Conservation (phyloP, 1,140 invertebrate species). For the Aphaenogaster floridana region DNA sequence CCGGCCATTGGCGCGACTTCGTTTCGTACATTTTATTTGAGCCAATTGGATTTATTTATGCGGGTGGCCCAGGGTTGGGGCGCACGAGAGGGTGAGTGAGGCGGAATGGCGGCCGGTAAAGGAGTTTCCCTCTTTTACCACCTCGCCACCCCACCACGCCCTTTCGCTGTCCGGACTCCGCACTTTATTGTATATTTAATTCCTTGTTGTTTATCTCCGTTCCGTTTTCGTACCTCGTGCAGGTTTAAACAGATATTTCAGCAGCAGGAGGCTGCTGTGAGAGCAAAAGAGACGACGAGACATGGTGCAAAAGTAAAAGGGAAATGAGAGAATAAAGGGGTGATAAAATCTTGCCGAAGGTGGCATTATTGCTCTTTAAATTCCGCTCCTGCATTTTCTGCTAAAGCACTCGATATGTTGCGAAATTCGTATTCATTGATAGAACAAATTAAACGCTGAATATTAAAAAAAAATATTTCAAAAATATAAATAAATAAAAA, state of each 20-base stretch:
- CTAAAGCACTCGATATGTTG: neutral
- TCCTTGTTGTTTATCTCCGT: constrained; percentile 71
- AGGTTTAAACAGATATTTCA: constrained; percentile 70
- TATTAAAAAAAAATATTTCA: neutral
- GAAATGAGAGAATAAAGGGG: constrained; percentile 14
- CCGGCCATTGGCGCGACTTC: constrained; percentile 74
- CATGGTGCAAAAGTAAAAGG: constrained; percentile 4
- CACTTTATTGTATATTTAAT: constrained; percentile 80
- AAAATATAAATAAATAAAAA: neutral
- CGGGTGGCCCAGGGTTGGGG: constrained; percentile 57
- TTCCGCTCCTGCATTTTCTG: constrained; percentile 20
- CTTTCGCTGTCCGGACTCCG: constrained; percentile 72
- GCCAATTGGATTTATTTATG: constrained; percentile 81
- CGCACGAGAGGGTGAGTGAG: constrained; percentile 57
- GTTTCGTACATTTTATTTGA: constrained; percentile 81
- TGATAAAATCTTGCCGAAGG: constrained; percentile 31
- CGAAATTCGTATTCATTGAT: neutral
- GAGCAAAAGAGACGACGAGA: constrained; percentile 4
- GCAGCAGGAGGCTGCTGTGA: constrained; percentile 48
- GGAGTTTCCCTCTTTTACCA: constrained; percentile 72
- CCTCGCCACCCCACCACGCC: constrained; percentile 72
- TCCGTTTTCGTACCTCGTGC: constrained; percentile 40
- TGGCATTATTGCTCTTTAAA: constrained; percentile 60
- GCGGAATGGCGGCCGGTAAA: constrained; percentile 70
- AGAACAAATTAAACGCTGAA: neutral